A percentile compares a stretch with the other conserved stretches of the same genome.
Evolutionary conservation across 2,888 invertebrate species (phyloP).

Genomic region (Holacanthella duospinosa): DNA sequence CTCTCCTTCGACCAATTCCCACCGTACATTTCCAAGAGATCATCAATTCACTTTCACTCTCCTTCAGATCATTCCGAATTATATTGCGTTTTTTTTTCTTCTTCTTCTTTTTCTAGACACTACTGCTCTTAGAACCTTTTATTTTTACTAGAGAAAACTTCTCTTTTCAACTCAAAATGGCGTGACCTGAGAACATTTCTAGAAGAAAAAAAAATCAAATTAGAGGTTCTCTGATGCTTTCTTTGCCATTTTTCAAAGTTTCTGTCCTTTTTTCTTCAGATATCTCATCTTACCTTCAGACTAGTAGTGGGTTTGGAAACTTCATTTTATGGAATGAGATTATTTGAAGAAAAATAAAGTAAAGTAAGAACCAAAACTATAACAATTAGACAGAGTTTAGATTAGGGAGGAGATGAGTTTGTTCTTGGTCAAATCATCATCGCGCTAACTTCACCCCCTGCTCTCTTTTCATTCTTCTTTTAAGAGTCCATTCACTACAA

Average conservation of each 20-base stretch:
- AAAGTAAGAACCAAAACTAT: not conserved
- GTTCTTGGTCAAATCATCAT: not conserved
- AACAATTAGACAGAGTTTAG: not conserved
- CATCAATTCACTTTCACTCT: conserved; percentile 31
- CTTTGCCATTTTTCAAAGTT: conserved; percentile 31
- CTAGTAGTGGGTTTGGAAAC: not conserved
- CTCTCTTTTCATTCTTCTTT: not conserved
- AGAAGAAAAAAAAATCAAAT: conserved; percentile 37
- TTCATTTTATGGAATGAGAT: not conserved
- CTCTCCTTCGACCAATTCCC: conserved; percentile 36
- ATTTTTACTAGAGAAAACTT: conserved; percentile 11
- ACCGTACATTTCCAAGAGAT: conserved; percentile 37
- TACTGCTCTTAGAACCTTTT: not conserved
- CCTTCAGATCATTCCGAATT: conserved; percentile 6
- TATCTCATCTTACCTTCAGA: too few relatives aligned
- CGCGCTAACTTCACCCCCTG: not conserved
- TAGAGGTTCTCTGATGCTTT: conserved; percentile 23
- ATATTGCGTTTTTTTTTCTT: not conserved
- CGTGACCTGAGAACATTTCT: conserved; percentile 38
- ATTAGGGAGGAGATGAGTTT: not conserved
- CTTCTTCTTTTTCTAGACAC: not conserved
- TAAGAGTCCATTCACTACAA: not conserved
- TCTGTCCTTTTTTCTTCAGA: too few relatives aligned
- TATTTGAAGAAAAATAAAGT: not conserved
- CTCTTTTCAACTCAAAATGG: conserved; percentile 15